Percentiles rank a stretch among this genome's conserved stretches.
These are phyloP conservation scores for Nomada fabriciana DNA, from an alignment of 2,888 invertebrate species.

Conservation along the genomic window DNA sequence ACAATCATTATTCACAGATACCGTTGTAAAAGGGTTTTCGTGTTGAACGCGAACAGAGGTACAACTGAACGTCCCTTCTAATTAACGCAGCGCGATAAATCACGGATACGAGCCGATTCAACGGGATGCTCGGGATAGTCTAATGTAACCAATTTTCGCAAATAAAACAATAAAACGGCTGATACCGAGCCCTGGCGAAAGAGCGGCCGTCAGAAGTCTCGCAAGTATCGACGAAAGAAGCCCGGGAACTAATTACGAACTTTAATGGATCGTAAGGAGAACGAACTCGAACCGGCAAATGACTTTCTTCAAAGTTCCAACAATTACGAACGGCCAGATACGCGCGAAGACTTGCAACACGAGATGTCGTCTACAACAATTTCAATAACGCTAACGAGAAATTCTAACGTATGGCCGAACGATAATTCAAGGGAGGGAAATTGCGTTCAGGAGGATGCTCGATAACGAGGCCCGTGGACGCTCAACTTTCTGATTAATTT, in stretches of 20 bases:
- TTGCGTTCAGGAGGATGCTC: too few species aligned
- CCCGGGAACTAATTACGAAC: slow-evolving; percentile 54
- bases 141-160: slow-evolving; percentile 12
- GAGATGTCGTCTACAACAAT: background rate
- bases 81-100: slow-evolving; percentile 66
- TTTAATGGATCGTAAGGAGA: slow-evolving; percentile 49
- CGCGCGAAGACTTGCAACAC: background rate
- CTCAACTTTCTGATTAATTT: too few species aligned
- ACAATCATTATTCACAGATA: slow-evolving; percentile 46
- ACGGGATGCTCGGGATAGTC: slow-evolving; percentile 30
- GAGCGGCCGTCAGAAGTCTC: slow-evolving; percentile 18
- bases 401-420: background rate
- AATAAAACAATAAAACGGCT: slow-evolving; percentile 40
- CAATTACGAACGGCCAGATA: slow-evolving; percentile 24
- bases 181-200: slow-evolving; percentile 20
- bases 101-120: slow-evolving; percentile 31
- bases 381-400: background rate
- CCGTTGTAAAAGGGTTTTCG: slow-evolving; percentile 67
- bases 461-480: too few species aligned
- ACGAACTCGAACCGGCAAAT: slow-evolving; percentile 13
- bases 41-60: slow-evolving; percentile 56
- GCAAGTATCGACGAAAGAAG: slow-evolving; percentile 35
- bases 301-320: slow-evolving; percentile 40
- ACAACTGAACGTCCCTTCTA: slow-evolving; percentile 57
- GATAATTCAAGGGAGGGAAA: background rate